Evolutionary conservation across 2,888 invertebrate species (phyloP), one percentile per base, ranked within the genome.

Genomic region (Trichopoda pennipes): DNA sequence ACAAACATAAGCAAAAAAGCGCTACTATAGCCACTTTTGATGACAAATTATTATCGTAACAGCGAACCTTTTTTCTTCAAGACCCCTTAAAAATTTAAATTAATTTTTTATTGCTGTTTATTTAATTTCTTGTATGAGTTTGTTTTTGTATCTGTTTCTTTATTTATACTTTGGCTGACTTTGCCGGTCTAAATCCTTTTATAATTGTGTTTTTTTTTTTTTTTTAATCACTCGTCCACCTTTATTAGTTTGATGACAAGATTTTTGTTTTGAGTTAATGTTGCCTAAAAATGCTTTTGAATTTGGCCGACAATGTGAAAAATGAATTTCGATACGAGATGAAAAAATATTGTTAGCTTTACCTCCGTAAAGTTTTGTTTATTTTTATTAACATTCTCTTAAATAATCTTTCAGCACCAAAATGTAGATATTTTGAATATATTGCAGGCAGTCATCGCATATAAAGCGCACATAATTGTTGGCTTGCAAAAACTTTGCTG

Each of bases 41-140:
- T 82, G 82, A 82, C 82, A 82, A 82, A 82, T 82, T 82, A 69
- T 77, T 77, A 79, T 78, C 64, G 69, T 70, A 82, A 79, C 66
- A 28, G 60, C 66, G 60, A 79, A 75, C 58, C 79, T 68, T 77
- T 73, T 75, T 63, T 73, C 56, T 17, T 35, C 47, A 47, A 70
- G 78, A 70, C 53, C 66, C 66, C 70, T 19, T 72, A 68, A 80
- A 77, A 81, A 85, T 84, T 86, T 85, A 86, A 87, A 89, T 90
- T 87, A 87, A 88, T 86, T 87, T 89, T 89, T 89, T 89, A 89
- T 89, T 87, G 87, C 87, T 89, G 87, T 87, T 86, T 85, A 73
- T 83, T 85, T 88, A 86, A 87, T 85, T 86, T 85, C 81, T 85
- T 81, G 81, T 77, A 73, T 73, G 79, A 60, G 66, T 80, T 81